These are phyloP conservation scores for Megaceryle maxima DNA, from an alignment of 2,113 vertebrate species.

Conservation along the genomic window DNA sequence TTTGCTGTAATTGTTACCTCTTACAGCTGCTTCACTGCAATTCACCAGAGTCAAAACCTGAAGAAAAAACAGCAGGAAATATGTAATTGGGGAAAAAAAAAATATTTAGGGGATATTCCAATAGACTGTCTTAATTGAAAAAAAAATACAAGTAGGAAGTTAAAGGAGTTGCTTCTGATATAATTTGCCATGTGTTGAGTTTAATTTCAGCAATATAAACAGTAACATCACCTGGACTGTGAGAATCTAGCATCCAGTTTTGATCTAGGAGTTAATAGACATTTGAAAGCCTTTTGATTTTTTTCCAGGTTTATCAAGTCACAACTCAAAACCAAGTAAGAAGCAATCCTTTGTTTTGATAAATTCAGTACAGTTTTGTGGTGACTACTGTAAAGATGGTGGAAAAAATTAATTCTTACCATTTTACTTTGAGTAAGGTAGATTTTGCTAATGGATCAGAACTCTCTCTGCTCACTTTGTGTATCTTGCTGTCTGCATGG, in stretches of 20 bases:
- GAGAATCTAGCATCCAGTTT: background rate
- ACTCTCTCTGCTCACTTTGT: background rate
- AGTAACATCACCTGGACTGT: background rate
- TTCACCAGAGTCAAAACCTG: background rate
- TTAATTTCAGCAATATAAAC: background rate
- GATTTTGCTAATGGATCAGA: background rate
- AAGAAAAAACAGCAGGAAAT: background rate
- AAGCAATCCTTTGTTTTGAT: background rate
- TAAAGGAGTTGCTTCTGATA: background rate
- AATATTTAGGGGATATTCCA: background rate
- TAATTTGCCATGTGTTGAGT: background rate
- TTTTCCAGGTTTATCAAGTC: background rate
- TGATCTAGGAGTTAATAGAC: background rate
- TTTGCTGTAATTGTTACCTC: conserved; percentile 49
- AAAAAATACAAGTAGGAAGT: background rate
- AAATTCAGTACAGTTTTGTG: background rate
- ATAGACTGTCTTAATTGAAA: background rate
- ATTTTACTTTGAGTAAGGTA: background rate
- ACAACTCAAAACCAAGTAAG: background rate
- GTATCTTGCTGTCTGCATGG: background rate
- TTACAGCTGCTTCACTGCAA: conserved; percentile 17
- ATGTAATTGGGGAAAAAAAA: background rate
- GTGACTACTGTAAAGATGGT: background rate
- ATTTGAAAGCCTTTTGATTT: background rate
- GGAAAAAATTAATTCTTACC: background rate